These are phyloP conservation scores for Dromococcyx pavoninus DNA, from an alignment of 2,797 vertebrate species.

Conservation along the genomic window DNA sequence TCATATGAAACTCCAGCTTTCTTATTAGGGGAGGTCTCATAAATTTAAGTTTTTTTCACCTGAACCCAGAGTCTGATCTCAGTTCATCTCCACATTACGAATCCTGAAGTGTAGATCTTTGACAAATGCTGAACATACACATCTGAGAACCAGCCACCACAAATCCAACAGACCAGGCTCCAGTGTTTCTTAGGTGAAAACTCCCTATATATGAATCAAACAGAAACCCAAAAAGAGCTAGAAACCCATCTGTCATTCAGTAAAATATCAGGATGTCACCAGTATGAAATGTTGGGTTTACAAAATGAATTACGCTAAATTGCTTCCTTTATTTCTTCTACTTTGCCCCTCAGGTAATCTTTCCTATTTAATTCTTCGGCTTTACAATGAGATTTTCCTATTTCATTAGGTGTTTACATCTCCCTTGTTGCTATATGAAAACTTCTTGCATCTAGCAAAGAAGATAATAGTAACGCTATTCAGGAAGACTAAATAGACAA, in stretches of 20 bases:
- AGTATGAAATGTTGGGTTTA: neutral
- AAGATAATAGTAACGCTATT: neutral
- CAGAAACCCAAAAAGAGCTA: neutral
- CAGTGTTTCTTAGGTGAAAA: neutral
- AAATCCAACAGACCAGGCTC: neutral
- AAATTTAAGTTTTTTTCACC: neutral
- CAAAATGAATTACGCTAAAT: neutral
- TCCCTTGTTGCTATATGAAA: slow-evolving; percentile 22
- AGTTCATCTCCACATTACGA: neutral
- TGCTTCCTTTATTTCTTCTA: slow-evolving; percentile 15
- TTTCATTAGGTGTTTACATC: slow-evolving; percentile 17
- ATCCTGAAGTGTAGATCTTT: neutral
- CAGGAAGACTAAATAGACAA: neutral
- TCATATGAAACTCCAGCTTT: neutral
- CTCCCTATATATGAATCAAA: neutral
- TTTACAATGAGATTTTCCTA: slow-evolving; percentile 17
- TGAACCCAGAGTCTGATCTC: neutral
- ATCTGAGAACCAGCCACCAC: neutral
- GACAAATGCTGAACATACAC: neutral
- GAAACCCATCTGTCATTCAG: neutral
- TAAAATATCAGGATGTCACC: neutral
- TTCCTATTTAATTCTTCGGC: neutral
- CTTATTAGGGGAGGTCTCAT: neutral
- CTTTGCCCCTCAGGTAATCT: neutral
- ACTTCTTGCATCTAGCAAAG: neutral